Evolutionary conservation across 2,888 invertebrate genomes (phyloP).

Genomic region (Tetranychus truncatus): DNA sequence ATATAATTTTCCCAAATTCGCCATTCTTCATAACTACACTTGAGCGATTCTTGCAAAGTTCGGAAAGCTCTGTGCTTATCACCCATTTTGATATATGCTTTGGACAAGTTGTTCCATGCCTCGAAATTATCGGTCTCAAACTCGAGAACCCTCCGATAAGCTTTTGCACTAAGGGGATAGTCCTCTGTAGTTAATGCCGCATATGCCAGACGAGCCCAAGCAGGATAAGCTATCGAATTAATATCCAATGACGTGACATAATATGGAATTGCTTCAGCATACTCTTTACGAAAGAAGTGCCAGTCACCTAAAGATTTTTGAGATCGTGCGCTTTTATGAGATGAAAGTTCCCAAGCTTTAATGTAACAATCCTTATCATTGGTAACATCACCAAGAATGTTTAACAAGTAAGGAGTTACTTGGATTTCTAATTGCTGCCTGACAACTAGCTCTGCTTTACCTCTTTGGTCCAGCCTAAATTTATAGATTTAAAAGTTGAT

Average conservation of each 20-base stretch:
- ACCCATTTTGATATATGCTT: slow-evolving; percentile 68
- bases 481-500: background rate
- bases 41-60: slow-evolving; percentile 66
- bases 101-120: slow-evolving; percentile 94
- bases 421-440: slow-evolving; percentile 54
- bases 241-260: slow-evolving; percentile 62
- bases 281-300: slow-evolving; percentile 51
- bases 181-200: slow-evolving; percentile 57
- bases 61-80: slow-evolving; percentile 68
- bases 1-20: slow-evolving; percentile 88
- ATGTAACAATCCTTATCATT: slow-evolving; percentile 61
- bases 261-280: slow-evolving; percentile 57
- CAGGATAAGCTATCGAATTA: slow-evolving; percentile 65
- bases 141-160: slow-evolving; percentile 66
- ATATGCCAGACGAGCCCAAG: slow-evolving; percentile 70
- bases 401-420: slow-evolving; percentile 67
- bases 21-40: slow-evolving; percentile 77
- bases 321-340: slow-evolving; percentile 57
- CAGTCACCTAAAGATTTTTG: slow-evolving; percentile 68
- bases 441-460: slow-evolving; percentile 67
- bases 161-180: slow-evolving; percentile 62
- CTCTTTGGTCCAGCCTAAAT: slow-evolving; percentile 24
- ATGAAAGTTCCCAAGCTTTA: slow-evolving; percentile 76
- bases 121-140: slow-evolving; percentile 74
- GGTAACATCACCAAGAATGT: slow-evolving; percentile 71